These are phyloP conservation scores for Byasa hedistus DNA, from an alignment of 2,888 invertebrate species.

Conservation along the genomic window DNA sequence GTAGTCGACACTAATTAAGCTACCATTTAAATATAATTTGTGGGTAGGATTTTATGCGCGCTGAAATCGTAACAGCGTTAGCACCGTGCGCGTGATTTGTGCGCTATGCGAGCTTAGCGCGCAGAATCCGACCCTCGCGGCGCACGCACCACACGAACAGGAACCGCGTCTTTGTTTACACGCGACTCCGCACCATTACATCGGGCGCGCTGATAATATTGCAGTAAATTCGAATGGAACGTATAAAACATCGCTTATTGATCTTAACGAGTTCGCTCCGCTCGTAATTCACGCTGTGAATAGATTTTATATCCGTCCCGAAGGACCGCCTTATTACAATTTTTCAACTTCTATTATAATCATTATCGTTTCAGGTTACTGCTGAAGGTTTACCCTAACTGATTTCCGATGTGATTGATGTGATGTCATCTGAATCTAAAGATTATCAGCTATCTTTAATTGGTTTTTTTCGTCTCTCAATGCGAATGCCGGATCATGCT, in stretches of 20 bases:
- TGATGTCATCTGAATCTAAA: no score
- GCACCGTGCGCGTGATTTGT: constrained; percentile 26
- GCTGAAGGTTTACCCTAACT: no score
- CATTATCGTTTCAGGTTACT: no score
- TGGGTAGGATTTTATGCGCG: constrained; percentile 26
- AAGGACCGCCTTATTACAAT: constrained; percentile 7
- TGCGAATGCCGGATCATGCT: no score
- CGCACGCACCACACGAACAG: constrained; percentile 29
- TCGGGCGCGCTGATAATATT: constrained; percentile 18
- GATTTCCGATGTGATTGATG: no score
- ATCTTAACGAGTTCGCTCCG: constrained; percentile 20
- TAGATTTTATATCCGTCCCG: constrained; percentile 14
- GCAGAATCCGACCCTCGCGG: constrained; percentile 22
- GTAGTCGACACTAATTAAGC: no score
- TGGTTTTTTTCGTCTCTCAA: no score
- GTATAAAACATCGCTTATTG: constrained; percentile 26
- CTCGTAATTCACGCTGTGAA: constrained; percentile 12
- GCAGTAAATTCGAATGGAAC: constrained; percentile 15
- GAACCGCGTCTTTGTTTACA: constrained; percentile 27
- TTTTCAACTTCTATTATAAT: no score
- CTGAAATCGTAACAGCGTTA: constrained; percentile 25
- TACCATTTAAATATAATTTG: no score
- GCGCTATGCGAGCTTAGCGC: constrained; percentile 28
- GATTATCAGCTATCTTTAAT: no score
- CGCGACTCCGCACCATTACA: constrained; percentile 20